Base-by-base conservation (phyloP, 2,113 vertebrate species). In the Lophotis ruficrista region DNA sequence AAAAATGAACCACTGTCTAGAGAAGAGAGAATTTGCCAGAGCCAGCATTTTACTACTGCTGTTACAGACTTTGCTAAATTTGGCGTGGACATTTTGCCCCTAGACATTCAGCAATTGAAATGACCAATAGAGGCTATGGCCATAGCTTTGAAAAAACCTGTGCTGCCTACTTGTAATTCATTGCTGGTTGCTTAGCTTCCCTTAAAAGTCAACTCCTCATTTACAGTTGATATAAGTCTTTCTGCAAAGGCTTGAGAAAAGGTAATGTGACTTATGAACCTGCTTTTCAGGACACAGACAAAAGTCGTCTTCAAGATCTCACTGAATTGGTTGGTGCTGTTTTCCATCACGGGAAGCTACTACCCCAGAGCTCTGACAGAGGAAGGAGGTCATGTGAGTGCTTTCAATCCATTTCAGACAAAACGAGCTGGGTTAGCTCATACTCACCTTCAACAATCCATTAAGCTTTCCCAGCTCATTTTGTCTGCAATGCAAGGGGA, bases 101-200 rank as follows among this genome's bases (percentile, higher is more conserved):
- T 73, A 70, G 91, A 83, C 80, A 81, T 89, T 73, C 89, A 66
- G 80, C 94, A 92, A 92, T 37, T 89, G 89, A 94, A 95, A 94
- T 81, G 76, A 94, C 94, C 95, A 92, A 84, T 27, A 78, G 76
- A 91, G 64, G 68, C 83, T 90, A 25, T 22, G 60, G 71, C 83
- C 64, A 30, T 13, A 66, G 69, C 58, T 94, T 62, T 1, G 4
- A 89, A 91, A 89, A 80, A 79, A 35, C 4, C 64, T 66, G 21
- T 24, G 60, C 72, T 96, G 35, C 89, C 95, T 94, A 35, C 80
- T 93, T 95, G 80, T 89, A 87, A 90, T 95, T 93, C 83, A 94
- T 54, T 84, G 72, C 76, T 75, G 64, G 76, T 87, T 92, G 51
- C 91, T 96, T 92, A 70, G 80, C 72, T 95, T 94, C 86, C 71